Percentiles rank a stretch among this genome's conserved stretches.
Evolutionary conservation across 1,140 invertebrate genomes (phyloP).

Genomic region (Papilio polytes): DNA sequence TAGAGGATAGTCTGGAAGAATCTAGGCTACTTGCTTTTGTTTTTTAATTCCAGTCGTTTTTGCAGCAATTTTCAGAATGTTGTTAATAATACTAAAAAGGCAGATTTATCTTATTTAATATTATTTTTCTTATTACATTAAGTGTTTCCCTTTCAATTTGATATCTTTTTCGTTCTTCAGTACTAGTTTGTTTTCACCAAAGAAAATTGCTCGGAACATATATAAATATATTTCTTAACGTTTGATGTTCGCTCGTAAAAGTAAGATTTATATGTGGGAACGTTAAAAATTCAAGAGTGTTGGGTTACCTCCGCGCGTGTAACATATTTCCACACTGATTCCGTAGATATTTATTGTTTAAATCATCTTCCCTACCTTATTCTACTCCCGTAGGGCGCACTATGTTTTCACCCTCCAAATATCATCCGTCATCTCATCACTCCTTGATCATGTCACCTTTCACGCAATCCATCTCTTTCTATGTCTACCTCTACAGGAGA

Average conservation of each 20-base stretch:
- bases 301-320: not conserved
- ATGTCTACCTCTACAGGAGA: no score
- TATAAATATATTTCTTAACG: conserved; percentile 24
- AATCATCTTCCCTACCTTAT: no score
- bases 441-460: no score
- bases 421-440: no score
- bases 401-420: no score
- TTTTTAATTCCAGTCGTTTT: no score
- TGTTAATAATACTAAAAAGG: no score
- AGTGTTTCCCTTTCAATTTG: not conserved
- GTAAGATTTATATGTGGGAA: conserved; percentile 23
- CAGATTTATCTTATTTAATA: not conserved
- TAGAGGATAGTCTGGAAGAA: no score
- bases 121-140: not conserved
- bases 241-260: conserved; percentile 32
- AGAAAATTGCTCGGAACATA: conserved; percentile 18
- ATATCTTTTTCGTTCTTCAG: not conserved
- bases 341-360: not conserved
- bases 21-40: no score
- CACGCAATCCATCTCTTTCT: no score
- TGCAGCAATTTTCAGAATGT: no score
- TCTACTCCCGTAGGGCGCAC: no score
- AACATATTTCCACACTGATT: not conserved
- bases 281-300: conserved; percentile 27
- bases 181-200: not conserved